These are phyloP conservation scores for Tetragnatha versicolor DNA, from an alignment of 1,140 invertebrate species.

Conservation along the genomic window DNA sequence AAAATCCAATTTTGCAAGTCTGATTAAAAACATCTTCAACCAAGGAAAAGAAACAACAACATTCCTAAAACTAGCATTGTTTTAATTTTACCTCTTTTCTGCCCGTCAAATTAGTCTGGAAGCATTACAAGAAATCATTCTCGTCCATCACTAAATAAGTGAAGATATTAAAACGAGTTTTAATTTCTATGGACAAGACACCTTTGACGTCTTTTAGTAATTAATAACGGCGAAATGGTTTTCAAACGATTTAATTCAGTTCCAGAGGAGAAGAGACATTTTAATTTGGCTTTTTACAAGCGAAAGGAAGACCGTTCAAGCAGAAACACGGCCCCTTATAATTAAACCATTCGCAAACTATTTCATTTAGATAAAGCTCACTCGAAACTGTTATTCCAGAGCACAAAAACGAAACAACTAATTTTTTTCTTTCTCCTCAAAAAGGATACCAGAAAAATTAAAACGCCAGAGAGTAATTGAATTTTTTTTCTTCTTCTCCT, in stretches of 20 bases:
- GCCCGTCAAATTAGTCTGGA: too few relatives aligned
- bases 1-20: too few relatives aligned
- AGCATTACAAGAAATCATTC: too few relatives aligned
- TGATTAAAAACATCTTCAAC: too few relatives aligned
- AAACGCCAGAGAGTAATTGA: background rate
- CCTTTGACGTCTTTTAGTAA: slow-evolving; percentile 28
- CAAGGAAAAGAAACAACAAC: too few relatives aligned
- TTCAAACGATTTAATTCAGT: background rate
- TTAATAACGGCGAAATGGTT: slow-evolving; percentile 31
- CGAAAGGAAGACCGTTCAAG: background rate
- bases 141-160: too few relatives aligned
- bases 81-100: too few relatives aligned
- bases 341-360: slow-evolving; percentile 50
- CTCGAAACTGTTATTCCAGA: too few relatives aligned
- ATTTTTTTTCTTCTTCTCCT: background rate
- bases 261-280: background rate
- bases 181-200: slow-evolving; percentile 18
- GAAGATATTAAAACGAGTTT: slow-evolving; percentile 4
- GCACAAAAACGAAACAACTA: too few relatives aligned
- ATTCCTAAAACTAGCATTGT: too few relatives aligned
- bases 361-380: slow-evolving; percentile 39
- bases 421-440: slow-evolving; percentile 31
- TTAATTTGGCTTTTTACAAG: slow-evolving; percentile 39
- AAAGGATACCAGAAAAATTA: background rate
- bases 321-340: slow-evolving; percentile 17